Base-by-base conservation (phyloP, 2,888 invertebrate species). In the Trisateles emortualis region DNA sequence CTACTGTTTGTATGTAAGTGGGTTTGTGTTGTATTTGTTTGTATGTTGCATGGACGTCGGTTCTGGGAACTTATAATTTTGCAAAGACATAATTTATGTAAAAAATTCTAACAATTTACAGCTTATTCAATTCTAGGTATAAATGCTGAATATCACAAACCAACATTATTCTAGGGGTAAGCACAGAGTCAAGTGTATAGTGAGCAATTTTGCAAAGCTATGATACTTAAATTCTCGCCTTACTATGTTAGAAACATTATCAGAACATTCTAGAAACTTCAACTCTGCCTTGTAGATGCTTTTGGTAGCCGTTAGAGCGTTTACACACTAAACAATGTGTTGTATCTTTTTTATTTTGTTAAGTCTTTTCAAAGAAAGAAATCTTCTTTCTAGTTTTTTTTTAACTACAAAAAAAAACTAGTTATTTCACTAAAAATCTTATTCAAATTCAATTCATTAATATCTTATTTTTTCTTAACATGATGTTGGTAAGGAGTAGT, bases 191-290 rank as follows among this genome's bases (percentile, higher is more conserved):
- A 58, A 67, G 61, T 41, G 52, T 52, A 39, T 59, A 57, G 60
- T 52, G 50, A 61, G 66, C 67, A 60, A 66, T 66, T 68, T 56
- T 58, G 70, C 48, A 53, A 49, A 47, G 63, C 52, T 52, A 54
- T 60, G 55, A 68, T 69, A 59, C 63, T 69, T 66, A 66, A 68
- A 60, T 66, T 63, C 57, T 53, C 57, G n/a, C 53, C 54, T 48
- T 43, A 46, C 51, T 55, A 36, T 61, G 67, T 61, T 61, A 51
- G 48, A 43, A 22, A 47, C 48, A 61, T 70, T 70, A 67, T 70
- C 70, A 64, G 67, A 58, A 66, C 57, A 64, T 64, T 64, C 56
- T 58, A 43, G 53, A 45, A 61, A 67, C 52, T 70, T 66, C 41
- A 64, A 53, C 54, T 59, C 13, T 45, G 24, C 50, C 48, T 41